These are phyloP conservation scores for Calcarius ornatus DNA, from an alignment of 2,113 vertebrate species.

Conservation along the genomic window DNA sequence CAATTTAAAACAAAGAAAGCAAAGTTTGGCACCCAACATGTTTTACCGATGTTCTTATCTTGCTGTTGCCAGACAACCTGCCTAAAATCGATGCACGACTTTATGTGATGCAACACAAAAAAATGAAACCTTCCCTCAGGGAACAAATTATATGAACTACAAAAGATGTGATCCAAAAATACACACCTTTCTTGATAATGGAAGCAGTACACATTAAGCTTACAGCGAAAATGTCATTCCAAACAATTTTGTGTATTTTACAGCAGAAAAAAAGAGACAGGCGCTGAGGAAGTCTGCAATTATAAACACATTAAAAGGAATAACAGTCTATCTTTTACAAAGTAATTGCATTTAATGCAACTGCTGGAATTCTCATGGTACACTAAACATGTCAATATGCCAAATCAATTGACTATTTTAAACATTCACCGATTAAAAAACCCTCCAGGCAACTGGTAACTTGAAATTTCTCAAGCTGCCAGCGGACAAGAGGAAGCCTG, in stretches of 20 bases:
- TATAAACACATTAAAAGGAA: neutral
- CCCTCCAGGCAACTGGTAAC: neutral
- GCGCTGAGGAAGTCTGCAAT: neutral
- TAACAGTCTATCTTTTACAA: neutral
- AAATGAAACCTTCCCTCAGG: neutral
- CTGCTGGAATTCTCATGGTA: constrained; percentile 23
- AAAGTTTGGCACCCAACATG: neutral
- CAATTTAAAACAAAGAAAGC: neutral
- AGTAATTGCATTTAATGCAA: constrained; percentile 24
- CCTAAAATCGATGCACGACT: neutral
- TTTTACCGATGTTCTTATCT: neutral
- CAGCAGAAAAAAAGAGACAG: neutral
- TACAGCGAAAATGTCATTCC: neutral
- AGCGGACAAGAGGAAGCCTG: neutral
- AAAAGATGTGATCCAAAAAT: constrained; percentile 17
- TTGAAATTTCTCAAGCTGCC: neutral
- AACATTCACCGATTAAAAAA: neutral
- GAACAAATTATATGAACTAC: neutral
- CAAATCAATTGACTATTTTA: constrained; percentile 28
- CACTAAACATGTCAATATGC: neutral
- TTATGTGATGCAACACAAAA: neutral
- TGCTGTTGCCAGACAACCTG: constrained; percentile 28
- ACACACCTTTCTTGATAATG: neutral
- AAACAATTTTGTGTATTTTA: neutral
- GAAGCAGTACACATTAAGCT: neutral